A percentile compares a stretch with the other conserved stretches of the same genome.
These are phyloP conservation scores for Euthynnus affinis DNA, from an alignment of 2,797 vertebrate species.

Conservation along the genomic window DNA sequence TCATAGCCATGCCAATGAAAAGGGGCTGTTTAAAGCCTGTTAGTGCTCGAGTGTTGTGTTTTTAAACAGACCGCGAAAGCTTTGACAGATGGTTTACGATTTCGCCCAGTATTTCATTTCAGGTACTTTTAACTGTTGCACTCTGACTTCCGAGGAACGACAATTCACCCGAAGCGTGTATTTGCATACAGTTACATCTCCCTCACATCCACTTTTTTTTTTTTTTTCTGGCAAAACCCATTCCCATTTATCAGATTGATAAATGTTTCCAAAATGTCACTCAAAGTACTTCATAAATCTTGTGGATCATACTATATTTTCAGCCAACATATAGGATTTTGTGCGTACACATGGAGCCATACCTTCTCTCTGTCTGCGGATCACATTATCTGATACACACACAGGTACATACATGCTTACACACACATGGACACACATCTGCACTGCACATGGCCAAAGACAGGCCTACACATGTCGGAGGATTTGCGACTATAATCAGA, in stretches of 20 bases:
- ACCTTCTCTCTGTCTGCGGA: constrained; percentile 36
- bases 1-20: constrained; percentile 78
- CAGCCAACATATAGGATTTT: constrained; percentile 27
- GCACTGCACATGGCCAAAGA: constrained; percentile 90
- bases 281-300: constrained; percentile 48
- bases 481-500: constrained; percentile 94
- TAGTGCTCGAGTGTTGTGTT: constrained; percentile 87
- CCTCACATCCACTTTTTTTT: constrained; percentile 32
- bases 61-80: constrained; percentile 86
- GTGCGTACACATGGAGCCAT: constrained; percentile 4
- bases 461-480: constrained; percentile 90
- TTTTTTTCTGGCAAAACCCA: constrained; percentile 21
- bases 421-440: constrained; percentile 88
- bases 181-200: constrained; percentile 76
- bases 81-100: constrained; percentile 85
- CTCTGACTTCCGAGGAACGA: constrained; percentile 63
- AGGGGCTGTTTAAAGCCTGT: constrained; percentile 76
- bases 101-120: constrained; percentile 83
- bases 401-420: constrained; percentile 66
- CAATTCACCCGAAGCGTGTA: constrained; percentile 64
- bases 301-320: constrained; percentile 37
- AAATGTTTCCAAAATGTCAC: constrained; percentile 53
- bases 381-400: constrained; percentile 56
- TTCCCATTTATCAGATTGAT: constrained; percentile 59
- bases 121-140: constrained; percentile 76